Evolutionary conservation across 2,113 vertebrate genomes (phyloP).

Genomic region (Hemicordylus capensis): DNA sequence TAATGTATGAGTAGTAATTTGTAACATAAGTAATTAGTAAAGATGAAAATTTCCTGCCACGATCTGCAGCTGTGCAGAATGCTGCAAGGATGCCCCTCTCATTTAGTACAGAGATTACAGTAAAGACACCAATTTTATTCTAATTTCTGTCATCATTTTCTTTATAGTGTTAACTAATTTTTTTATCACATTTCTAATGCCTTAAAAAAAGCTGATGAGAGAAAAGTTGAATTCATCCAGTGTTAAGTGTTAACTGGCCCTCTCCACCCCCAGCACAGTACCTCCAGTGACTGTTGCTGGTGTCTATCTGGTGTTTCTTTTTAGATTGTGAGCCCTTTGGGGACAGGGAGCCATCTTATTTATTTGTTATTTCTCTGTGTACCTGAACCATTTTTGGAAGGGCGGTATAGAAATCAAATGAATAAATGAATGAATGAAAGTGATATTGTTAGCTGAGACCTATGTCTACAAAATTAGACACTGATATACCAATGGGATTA

Average conservation of each 20-base stretch:
- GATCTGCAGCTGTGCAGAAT: accelerated
- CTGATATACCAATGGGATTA: not conserved
- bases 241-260: too few species aligned
- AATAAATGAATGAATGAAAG: too few species aligned
- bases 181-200: not conserved
- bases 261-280: too few species aligned
- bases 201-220: not conserved
- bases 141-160: slow-evolving; percentile 4
- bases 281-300: too few species aligned
- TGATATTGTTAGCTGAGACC: not conserved
- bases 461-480: not conserved
- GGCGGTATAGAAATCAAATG: too few species aligned
- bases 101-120: not conserved
- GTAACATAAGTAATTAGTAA: slow-evolving; percentile 1
- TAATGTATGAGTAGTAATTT: too few species aligned
- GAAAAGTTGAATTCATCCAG: slow-evolving; percentile 16
- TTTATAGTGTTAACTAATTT: not conserved
- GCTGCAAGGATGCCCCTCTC: slow-evolving; percentile 35
- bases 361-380: too few species aligned
- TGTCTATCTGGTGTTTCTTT: too few species aligned
- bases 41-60: not conserved
- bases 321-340: too few species aligned
- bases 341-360: too few species aligned
- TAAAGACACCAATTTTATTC: slow-evolving; percentile 12
- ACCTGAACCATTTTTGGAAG: too few species aligned